Conservation (phyloP, 2,888 invertebrate species). For the Ommatoiulus sabulosus region DNA sequence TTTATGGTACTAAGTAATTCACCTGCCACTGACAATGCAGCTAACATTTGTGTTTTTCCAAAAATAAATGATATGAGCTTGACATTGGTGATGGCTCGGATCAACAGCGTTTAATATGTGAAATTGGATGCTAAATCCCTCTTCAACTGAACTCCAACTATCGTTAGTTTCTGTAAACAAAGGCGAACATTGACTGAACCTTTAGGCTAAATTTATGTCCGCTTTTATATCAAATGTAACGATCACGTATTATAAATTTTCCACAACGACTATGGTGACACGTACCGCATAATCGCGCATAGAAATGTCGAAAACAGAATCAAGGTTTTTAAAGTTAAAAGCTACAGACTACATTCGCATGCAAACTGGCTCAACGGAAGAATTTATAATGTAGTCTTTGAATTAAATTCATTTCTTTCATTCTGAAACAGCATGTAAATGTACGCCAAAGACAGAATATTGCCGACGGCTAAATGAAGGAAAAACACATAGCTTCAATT, state of each 20-base stretch:
- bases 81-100: not conserved
- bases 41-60: too few species aligned
- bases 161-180: not conserved
- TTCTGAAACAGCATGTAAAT: too few species aligned
- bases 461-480: too few species aligned
- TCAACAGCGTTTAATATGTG: not conserved
- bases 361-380: too few species aligned
- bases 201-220: not conserved
- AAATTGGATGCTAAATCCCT: not conserved
- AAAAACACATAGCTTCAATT: too few species aligned
- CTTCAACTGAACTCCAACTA: not conserved
- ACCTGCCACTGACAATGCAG: not conserved
- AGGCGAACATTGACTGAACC: slow-evolving; percentile 20
- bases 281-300: not conserved
- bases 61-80: not conserved
- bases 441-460: too few species aligned
- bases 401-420: too few species aligned
- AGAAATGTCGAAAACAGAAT: too few species aligned
- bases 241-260: not conserved
- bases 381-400: too few species aligned
- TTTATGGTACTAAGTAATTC: not conserved
- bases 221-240: slow-evolving; percentile 12
- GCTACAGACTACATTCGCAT: too few species aligned
- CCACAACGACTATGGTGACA: not conserved
- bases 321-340: too few species aligned